phyloP scores from a whole-genome alignment of 2,797 vertebrate species.

The Anas bahamensis region DNA sequence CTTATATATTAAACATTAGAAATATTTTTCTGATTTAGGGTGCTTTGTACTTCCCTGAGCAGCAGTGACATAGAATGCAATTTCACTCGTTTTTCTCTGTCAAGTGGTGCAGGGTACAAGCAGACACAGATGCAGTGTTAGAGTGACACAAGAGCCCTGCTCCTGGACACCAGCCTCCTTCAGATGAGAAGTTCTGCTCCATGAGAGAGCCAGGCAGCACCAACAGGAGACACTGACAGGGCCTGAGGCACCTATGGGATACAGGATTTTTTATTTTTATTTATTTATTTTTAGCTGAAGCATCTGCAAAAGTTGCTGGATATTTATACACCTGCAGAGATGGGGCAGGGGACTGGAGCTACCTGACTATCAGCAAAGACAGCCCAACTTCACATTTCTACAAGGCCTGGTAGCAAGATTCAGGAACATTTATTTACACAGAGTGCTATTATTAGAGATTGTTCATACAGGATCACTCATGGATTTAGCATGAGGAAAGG shows the following conservation, averaged over 20 bases:
- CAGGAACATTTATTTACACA: not conserved
- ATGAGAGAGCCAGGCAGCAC: not conserved
- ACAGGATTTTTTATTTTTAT: rapidly evolving
- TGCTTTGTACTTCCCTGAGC: not conserved
- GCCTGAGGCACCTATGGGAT: not conserved
- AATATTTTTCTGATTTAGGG: not conserved
- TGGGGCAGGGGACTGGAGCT: not conserved
- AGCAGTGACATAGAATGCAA: not conserved
- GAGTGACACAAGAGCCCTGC: not conserved
- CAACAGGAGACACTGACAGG: not conserved
- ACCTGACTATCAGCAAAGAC: not conserved
- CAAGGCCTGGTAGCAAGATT: not conserved
- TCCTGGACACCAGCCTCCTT: not conserved
- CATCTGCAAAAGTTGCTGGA: not conserved
- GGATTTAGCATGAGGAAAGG: not conserved
- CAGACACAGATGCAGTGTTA: rapidly evolving
- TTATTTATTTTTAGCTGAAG: not conserved
- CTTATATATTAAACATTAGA: not conserved
- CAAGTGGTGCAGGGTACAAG: not conserved
- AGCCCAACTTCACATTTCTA: not conserved
- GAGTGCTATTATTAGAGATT: not conserved
- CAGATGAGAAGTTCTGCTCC: not conserved
- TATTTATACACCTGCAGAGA: not conserved
- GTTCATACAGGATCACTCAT: not conserved
- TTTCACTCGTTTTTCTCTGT: not conserved